Percentiles rank a stretch among this genome's conserved stretches.
These are phyloP conservation scores for Phaethornis superciliosus DNA, from an alignment of 2,113 vertebrate genomes.

Conservation along the genomic window DNA sequence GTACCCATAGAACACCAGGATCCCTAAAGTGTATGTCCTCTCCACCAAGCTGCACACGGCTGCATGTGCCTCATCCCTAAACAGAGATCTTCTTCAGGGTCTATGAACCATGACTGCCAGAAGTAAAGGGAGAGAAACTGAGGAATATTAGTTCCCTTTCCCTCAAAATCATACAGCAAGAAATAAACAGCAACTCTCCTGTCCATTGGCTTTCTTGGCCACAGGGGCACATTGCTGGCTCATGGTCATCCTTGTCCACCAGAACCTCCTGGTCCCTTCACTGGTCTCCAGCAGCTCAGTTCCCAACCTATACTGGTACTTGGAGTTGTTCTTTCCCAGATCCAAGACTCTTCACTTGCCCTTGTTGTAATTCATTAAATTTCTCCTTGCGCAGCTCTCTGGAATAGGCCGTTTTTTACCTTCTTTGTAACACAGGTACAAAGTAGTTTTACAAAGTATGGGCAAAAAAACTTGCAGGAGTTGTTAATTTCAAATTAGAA, in stretches of 20 bases:
- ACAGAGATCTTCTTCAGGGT: fast-evolving
- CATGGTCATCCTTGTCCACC: too few relatives aligned
- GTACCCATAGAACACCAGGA: neutral
- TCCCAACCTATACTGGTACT: too few relatives aligned
- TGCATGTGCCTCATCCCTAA: neutral
- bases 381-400: too few relatives aligned
- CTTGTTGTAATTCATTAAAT: too few relatives aligned
- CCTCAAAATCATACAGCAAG: neutral
- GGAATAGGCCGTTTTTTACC: neutral
- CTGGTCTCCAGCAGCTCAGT: too few relatives aligned
- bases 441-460: neutral
- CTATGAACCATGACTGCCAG: neutral
- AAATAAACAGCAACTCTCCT: neutral
- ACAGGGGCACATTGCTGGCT: too few relatives aligned
- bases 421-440: neutral
- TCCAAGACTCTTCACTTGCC: too few relatives aligned
- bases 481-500: neutral
- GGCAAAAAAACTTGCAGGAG: neutral
- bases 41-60: neutral
- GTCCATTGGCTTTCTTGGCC: neutral
- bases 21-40: neutral
- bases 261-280: too few relatives aligned
- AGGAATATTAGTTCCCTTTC: neutral
- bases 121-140: neutral
- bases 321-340: neutral